phyloP scores from a whole-genome alignment of 35 echinoderm and acorn worm genomes.

The Lytechinus pictus region DNA sequence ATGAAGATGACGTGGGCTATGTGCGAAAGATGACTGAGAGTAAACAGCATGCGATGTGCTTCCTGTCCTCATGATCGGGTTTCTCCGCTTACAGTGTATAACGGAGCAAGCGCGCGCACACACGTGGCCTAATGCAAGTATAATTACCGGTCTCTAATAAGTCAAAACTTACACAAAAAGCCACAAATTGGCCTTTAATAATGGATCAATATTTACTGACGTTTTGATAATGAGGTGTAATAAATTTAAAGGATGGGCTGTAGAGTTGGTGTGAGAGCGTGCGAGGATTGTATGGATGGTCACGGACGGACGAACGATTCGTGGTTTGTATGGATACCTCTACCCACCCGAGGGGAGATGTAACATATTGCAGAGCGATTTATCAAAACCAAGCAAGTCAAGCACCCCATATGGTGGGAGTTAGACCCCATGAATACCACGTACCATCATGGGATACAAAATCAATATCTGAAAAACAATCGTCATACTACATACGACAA shows the following conservation, averaged over 20 bases:
- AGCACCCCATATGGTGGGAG: conserved; percentile 37
- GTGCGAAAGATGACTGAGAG: conserved; percentile 49
- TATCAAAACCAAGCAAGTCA: conserved; percentile 26
- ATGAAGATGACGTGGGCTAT: conserved; percentile 56
- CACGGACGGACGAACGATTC: conserved; percentile 52
- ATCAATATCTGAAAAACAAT: conserved; percentile 26
- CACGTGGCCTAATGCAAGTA: conserved; percentile 69
- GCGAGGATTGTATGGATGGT: conserved; percentile 52
- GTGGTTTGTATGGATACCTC: neutral
- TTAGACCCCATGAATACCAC: conserved; percentile 16
- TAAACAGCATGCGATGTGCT: conserved; percentile 37
- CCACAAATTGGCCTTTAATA: conserved; percentile 79
- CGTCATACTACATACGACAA: conserved; percentile 1
- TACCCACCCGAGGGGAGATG: neutral
- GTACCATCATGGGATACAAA: neutral
- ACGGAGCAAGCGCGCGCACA: conserved; percentile 39
- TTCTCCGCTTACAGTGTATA: conserved; percentile 38
- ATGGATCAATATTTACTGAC: conserved; percentile 77
- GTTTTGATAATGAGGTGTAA: conserved; percentile 66
- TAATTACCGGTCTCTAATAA: conserved; percentile 47
- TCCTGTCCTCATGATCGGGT: conserved; percentile 32
- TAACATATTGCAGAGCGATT: conserved; percentile 46
- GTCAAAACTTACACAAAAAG: conserved; percentile 58
- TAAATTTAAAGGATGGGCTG: conserved; percentile 65
- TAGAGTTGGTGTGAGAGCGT: conserved; percentile 46